These are phyloP conservation scores for Penaeus vannamei DNA, from an alignment of 1,140 invertebrate species.

Conservation along the genomic window DNA sequence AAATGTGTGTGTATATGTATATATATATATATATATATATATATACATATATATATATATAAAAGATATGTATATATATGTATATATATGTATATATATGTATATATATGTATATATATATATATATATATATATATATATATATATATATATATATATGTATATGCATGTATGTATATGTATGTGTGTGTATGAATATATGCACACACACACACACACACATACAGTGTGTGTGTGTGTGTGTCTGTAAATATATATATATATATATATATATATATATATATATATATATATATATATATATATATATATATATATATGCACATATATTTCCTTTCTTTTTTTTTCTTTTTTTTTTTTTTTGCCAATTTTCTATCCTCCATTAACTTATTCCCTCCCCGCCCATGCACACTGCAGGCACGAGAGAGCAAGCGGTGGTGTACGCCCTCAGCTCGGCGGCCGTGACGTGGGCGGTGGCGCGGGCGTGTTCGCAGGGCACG, in stretches of 20 bases:
- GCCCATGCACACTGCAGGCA: slow-evolving; percentile 75
- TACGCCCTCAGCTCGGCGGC: slow-evolving; percentile 83
- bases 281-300: neutral
- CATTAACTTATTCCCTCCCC: neutral
- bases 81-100: neutral
- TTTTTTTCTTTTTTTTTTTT: neutral
- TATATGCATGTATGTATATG: slow-evolving; percentile 4
- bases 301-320: neutral
- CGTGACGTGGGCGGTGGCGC: slow-evolving; percentile 81
- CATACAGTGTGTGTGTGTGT: slow-evolving; percentile 1
- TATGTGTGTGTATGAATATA: neutral
- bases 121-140: neutral
- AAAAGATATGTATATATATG: neutral
- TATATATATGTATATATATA: neutral
- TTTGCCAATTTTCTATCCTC: neutral
- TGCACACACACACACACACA: neutral
- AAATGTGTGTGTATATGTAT: neutral
- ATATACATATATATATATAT: slow-evolving; percentile 20
- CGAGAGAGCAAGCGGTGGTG: slow-evolving; percentile 85
- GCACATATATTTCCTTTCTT: neutral
- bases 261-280: neutral
- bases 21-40: slow-evolving; percentile 1
- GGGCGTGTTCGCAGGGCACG: slow-evolving; percentile 81
- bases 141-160: neutral
- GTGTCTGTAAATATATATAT: neutral